These are phyloP conservation scores for Chouioia cunea DNA, from an alignment of 2,888 invertebrate genomes.

Conservation along the genomic window DNA sequence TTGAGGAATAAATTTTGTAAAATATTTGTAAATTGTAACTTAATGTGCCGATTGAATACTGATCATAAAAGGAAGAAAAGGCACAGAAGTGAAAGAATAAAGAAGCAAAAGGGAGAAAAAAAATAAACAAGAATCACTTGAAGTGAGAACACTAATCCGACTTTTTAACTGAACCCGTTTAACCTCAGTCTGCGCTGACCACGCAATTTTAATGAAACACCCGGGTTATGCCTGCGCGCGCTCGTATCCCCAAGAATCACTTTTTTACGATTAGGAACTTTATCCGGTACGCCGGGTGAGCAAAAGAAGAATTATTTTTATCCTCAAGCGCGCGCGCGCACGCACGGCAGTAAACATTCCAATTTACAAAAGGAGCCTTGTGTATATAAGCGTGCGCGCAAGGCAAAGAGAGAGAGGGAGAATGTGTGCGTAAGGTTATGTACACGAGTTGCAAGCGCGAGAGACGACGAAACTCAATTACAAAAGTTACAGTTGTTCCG, in stretches of 20 bases:
- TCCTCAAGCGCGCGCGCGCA: neutral
- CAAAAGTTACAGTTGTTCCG: conserved; percentile 61
- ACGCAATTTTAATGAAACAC: conserved; percentile 27
- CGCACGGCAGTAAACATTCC: conserved; percentile 38
- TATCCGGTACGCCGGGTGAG: conserved; percentile 8
- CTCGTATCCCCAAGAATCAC: conserved; percentile 10
- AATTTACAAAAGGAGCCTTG: conserved; percentile 39
- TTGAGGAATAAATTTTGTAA: too few relatives aligned
- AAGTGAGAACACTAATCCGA: too few relatives aligned
- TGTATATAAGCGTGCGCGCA: conserved; percentile 4
- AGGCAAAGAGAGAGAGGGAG: conserved; percentile 25
- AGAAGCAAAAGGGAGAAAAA: too few relatives aligned
- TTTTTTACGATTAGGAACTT: conserved; percentile 34
- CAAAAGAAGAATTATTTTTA: conserved; percentile 26
- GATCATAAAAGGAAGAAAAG: too few relatives aligned
- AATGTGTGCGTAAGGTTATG: conserved; percentile 46
- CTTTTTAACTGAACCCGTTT: too few relatives aligned
- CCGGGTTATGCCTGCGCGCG: neutral
- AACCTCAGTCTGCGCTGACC: neutral
- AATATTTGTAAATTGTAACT: too few relatives aligned
- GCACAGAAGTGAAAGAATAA: too few relatives aligned
- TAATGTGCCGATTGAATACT: too few relatives aligned
- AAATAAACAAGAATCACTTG: too few relatives aligned
- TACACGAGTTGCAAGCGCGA: conserved; percentile 50
- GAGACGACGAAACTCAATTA: conserved; percentile 65